These are phyloP conservation scores for Polymixis flavicincta DNA, from an alignment of 2,888 invertebrate genomes.

Conservation along the genomic window DNA sequence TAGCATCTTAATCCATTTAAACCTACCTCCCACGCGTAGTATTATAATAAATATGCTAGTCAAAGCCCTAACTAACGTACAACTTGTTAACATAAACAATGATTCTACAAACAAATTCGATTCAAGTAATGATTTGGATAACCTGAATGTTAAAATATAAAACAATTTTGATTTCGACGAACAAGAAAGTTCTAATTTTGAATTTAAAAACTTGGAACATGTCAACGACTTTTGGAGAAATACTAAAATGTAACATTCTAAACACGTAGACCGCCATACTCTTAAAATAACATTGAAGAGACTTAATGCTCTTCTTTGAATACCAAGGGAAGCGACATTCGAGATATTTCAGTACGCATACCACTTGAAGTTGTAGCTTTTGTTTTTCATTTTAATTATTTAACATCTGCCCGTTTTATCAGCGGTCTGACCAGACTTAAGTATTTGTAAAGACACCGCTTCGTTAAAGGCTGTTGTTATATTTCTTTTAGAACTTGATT, in stretches of 20 bases:
- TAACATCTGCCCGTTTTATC: slow-evolving; percentile 59
- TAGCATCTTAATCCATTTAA: slow-evolving; percentile 10
- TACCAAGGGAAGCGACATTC: slow-evolving; percentile 53
- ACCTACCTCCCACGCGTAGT: slow-evolving; percentile 33
- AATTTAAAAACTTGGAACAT: slow-evolving; percentile 21
- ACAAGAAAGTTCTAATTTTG: slow-evolving; percentile 4
- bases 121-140: neutral
- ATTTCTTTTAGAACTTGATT: slow-evolving; percentile 26
- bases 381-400: slow-evolving; percentile 47
- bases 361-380: slow-evolving; percentile 36
- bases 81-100: slow-evolving; percentile 9
- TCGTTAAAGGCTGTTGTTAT: slow-evolving; percentile 25
- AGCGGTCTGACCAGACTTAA: slow-evolving; percentile 10
- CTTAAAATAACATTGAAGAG: slow-evolving; percentile 53
- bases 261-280: slow-evolving; percentile 54
- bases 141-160: neutral
- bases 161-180: neutral
- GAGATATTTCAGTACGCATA: slow-evolving; percentile 55
- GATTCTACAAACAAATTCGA: neutral
- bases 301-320: slow-evolving; percentile 51
- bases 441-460: slow-evolving; percentile 36
- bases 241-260: slow-evolving; percentile 38
- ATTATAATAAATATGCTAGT: slow-evolving; percentile 14
- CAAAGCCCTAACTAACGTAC: slow-evolving; percentile 1
- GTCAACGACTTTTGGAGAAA: slow-evolving; percentile 46